Percentiles rank a stretch among this genome's conserved stretches.
Evolutionary conservation across 2,888 invertebrate genomes (phyloP).

Genomic region (Drosophila hamatofila): DNA sequence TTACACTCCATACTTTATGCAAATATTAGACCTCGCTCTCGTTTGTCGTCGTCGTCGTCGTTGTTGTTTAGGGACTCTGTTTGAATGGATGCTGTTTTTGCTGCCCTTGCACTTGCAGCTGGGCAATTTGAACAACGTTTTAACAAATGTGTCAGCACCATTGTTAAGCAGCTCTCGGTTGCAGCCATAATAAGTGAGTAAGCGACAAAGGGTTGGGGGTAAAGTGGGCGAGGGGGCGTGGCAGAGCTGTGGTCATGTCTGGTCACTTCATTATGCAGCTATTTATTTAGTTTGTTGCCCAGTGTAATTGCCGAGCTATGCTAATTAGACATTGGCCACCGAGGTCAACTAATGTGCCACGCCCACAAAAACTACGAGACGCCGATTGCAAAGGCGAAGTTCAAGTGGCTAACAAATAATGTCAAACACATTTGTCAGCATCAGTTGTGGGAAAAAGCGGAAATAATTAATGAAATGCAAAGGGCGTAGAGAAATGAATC

Average conservation of each 20-base stretch:
- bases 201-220: neutral
- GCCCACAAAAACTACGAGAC: neutral
- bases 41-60: neutral
- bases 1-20: conserved; percentile 23
- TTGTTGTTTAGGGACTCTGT: conserved; percentile 13
- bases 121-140: conserved; percentile 53
- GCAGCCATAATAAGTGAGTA: conserved; percentile 36
- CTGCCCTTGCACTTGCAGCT: conserved; percentile 19
- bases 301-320: conserved; percentile 46
- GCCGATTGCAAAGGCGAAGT: conserved; percentile 9
- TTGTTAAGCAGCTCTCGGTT: conserved; percentile 39
- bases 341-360: conserved; percentile 39
- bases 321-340: conserved; percentile 63
- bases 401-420: conserved; percentile 16
- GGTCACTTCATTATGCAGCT: conserved; percentile 60
- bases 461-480: neutral
- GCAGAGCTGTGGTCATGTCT: conserved; percentile 42
- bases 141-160: conserved; percentile 59
- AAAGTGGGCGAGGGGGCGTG: neutral
- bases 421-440: conserved; percentile 32
- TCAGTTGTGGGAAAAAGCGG: conserved; percentile 2
- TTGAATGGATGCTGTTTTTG: conserved; percentile 29
- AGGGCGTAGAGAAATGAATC: neutral
- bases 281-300: conserved; percentile 46
- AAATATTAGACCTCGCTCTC: conserved; percentile 9